These are phyloP conservation scores for Marasmarcha lunaedactyla DNA, from an alignment of 2,888 invertebrate genomes.

Conservation along the genomic window DNA sequence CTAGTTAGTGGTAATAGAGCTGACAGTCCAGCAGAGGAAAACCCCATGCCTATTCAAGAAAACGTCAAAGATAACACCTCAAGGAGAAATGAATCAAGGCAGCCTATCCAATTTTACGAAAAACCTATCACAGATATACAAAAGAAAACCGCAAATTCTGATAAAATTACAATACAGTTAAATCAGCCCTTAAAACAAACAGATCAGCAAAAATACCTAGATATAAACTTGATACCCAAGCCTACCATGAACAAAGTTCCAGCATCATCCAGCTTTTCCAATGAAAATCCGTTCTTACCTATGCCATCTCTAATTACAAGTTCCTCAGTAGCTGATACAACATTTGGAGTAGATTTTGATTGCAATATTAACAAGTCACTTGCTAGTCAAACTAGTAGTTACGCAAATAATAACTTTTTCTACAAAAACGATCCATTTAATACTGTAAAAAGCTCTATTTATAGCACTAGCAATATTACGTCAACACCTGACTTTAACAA, in stretches of 20 bases:
- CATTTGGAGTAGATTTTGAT: constrained; percentile 52
- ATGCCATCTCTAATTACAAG: constrained; percentile 46
- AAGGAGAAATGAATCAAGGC: constrained; percentile 27
- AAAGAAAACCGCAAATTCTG: constrained; percentile 22
- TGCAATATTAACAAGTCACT: constrained; percentile 44
- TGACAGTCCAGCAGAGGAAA: constrained; percentile 58
- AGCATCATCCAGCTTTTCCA: constrained; percentile 25
- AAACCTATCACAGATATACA: constrained; percentile 22
- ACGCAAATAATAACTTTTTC: constrained; percentile 42
- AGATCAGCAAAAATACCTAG: constrained; percentile 31
- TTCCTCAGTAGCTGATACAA: constrained; percentile 36
- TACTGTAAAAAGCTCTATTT: constrained; percentile 48
- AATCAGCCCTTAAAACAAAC: constrained; percentile 26
- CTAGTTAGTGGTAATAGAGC: constrained; percentile 73
- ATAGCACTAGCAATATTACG: constrained; percentile 56
- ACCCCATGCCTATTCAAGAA: constrained; percentile 22
- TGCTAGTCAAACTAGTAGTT: constrained; percentile 34
- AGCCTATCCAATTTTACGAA: constrained; percentile 24
- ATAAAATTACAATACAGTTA: constrained; percentile 17
- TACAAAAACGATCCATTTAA: constrained; percentile 56
- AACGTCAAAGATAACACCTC: constrained; percentile 27
- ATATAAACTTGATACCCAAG: constrained; percentile 25
- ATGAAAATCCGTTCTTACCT: constrained; percentile 52
- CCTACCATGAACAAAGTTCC: constrained; percentile 25
- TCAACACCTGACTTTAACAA: constrained; percentile 56